Conservation (phyloP, 1,140 invertebrate species). For the Ylistrum balloti region DNA sequence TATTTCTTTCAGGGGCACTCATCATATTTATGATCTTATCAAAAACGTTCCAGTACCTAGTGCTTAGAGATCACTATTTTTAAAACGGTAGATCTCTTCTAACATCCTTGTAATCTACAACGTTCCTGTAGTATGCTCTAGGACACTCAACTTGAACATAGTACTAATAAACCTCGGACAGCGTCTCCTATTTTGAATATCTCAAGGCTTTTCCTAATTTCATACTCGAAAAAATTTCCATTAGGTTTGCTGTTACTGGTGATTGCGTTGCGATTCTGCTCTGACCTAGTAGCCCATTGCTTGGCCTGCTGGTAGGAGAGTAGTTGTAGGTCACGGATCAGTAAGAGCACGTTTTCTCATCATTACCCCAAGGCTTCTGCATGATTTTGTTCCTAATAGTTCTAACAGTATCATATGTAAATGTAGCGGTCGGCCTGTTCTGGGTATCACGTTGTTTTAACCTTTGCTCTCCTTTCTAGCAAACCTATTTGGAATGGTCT, state of each 20-base stretch:
- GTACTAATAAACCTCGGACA: slow-evolving; percentile 13
- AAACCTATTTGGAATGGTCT: not conserved
- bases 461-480: not conserved
- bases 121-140: not conserved
- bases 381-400: not conserved
- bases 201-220: slow-evolving; percentile 34
- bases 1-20: not conserved
- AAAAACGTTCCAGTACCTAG: not conserved
- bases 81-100: not conserved
- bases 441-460: not conserved
- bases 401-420: slow-evolving; percentile 30
- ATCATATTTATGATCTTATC: not conserved
- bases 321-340: not conserved
- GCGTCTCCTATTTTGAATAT: not conserved
- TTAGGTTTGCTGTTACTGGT: slow-evolving; percentile 1
- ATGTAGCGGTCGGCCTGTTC: not conserved
- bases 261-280: not conserved
- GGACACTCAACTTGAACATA: slow-evolving; percentile 4
- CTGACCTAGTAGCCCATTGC: slow-evolving; percentile 5
- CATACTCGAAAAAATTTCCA: slow-evolving; percentile 34
- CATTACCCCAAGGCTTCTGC: slow-evolving; percentile 6
- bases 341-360: slow-evolving; percentile 27
- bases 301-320: not conserved
- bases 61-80: not conserved
- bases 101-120: not conserved